These are phyloP conservation scores for Papilio aristodemus DNA, from an alignment of 1,140 invertebrate species.

Conservation along the genomic window DNA sequence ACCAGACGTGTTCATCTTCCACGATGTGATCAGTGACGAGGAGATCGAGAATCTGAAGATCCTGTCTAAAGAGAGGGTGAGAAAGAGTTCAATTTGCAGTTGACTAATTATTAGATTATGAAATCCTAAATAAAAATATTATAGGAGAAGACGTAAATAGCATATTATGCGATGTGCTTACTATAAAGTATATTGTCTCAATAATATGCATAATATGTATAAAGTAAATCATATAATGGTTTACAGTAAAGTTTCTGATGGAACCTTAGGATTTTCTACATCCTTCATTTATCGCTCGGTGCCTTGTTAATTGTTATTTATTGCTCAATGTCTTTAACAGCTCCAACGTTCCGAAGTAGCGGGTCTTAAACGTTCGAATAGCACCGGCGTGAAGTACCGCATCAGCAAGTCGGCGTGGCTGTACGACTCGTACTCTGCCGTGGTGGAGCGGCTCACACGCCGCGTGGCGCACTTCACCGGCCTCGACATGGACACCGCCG, in stretches of 20 bases:
- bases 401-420: conserved; percentile 99
- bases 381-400: conserved; percentile 95
- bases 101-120: background rate
- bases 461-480: conserved; percentile 91
- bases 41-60: conserved; percentile 95
- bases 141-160: no score
- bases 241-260: no score
- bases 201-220: no score
- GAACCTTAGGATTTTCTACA: no score
- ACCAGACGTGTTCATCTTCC: conserved; percentile 93
- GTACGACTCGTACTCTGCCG: conserved; percentile 88
- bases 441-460: conserved; percentile 87
- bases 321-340: conserved; percentile 75
- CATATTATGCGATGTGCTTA: no score
- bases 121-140: no score
- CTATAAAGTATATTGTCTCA: no score
- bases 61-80: conserved; percentile 76
- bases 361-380: background rate
- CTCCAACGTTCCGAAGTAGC: conserved; percentile 95
- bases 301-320: background rate
- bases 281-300: no score
- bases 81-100: background rate
- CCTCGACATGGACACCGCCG: conserved; percentile 91
- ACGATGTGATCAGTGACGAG: conserved; percentile 92
- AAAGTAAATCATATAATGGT: no score